These are phyloP conservation scores for Spatulosminthurus flaviceps DNA, from an alignment of 2,888 invertebrate species.

Conservation along the genomic window DNA sequence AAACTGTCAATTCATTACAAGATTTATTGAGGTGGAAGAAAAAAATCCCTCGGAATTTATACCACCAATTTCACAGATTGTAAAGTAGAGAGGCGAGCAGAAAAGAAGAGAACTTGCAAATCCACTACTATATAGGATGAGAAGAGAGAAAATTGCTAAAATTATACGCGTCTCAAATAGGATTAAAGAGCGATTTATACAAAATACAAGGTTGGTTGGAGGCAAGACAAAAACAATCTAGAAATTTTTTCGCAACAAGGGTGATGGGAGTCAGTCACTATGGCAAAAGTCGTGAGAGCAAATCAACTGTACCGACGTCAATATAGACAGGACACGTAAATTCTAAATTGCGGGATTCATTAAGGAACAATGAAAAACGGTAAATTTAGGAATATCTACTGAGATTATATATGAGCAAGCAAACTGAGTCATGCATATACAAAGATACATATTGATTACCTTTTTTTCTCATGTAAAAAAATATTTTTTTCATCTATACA, in stretches of 20 bases:
- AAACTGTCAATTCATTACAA: constrained; percentile 16
- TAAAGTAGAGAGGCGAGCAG: too few species aligned
- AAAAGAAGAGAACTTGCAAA: neutral
- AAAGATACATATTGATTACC: neutral
- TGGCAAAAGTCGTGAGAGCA: constrained; percentile 38
- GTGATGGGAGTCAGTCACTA: constrained; percentile 38
- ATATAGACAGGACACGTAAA: neutral
- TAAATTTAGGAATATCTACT: neutral
- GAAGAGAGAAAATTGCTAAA: neutral
- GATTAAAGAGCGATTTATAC: too few species aligned
- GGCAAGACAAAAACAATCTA: too few species aligned
- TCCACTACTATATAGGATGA: neutral
- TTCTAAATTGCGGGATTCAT: constrained; percentile 27
- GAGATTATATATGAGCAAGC: neutral
- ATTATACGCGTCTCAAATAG: neutral
- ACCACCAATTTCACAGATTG: too few species aligned
- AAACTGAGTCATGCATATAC: constrained; percentile 6
- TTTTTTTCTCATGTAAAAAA: constrained; percentile 3
- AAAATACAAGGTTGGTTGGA: too few species aligned
- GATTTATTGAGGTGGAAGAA: neutral
- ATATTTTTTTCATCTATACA: too few species aligned
- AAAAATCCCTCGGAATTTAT: neutral
- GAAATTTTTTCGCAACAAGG: constrained; percentile 12
- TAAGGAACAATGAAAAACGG: constrained; percentile 36
- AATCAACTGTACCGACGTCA: constrained; percentile 29